Conservation (phyloP, 2,113 vertebrate species). For the Chrysochloris asiatica region DNA sequence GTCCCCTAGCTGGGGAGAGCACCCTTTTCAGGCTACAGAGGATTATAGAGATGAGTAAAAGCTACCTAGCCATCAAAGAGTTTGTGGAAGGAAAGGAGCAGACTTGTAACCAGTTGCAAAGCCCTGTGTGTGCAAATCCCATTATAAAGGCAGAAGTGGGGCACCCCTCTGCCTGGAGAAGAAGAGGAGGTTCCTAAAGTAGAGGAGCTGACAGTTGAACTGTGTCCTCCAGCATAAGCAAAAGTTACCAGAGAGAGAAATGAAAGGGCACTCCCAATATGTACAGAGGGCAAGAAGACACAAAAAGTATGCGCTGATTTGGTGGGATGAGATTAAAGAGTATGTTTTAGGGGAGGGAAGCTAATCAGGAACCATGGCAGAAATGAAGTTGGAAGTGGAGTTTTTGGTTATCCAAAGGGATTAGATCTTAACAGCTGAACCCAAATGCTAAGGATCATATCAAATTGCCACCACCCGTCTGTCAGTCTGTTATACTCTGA, state of each 20-base stretch:
- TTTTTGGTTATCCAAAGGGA: background rate
- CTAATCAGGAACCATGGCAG: background rate
- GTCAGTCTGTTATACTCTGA: background rate
- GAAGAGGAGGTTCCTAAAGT: background rate
- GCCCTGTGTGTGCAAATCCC: background rate
- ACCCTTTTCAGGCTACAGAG: background rate
- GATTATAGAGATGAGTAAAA: background rate
- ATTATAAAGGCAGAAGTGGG: background rate
- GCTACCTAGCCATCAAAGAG: background rate
- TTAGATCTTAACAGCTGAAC: background rate
- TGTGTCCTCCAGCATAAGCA: background rate
- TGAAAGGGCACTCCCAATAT: background rate
- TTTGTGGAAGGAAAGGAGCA: background rate
- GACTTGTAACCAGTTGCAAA: background rate
- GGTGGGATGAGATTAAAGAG: background rate
- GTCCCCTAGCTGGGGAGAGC: no score
- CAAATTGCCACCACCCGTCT: background rate
- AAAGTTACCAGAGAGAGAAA: background rate
- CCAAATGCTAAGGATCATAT: background rate
- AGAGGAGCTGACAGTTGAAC: background rate
- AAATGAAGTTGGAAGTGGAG: background rate
- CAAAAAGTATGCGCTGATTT: fast-evolving
- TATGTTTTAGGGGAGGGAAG: background rate
- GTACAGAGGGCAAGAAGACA: fast-evolving
- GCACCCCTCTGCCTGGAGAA: background rate